phyloP scores from a whole-genome alignment of 2,113 vertebrate species.

The Podocnemis expansa region DNA sequence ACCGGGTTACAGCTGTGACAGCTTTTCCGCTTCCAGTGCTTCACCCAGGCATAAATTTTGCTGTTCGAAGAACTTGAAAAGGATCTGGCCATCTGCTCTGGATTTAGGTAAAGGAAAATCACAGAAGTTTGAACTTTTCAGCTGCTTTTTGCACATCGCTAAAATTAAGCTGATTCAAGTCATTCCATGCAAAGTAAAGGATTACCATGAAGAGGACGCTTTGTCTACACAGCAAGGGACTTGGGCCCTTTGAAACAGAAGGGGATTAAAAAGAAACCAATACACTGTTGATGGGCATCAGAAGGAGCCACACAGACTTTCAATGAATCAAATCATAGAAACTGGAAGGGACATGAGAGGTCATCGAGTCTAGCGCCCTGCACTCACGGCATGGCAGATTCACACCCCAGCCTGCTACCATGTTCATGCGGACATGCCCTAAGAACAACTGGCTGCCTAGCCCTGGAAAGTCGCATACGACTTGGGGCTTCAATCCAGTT shows the following conservation, averaged over 20 bases:
- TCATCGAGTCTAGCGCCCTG: too few relatives aligned
- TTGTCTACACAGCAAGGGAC: background rate
- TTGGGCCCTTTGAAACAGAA: too few relatives aligned
- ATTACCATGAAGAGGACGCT: background rate
- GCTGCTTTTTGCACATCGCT: background rate
- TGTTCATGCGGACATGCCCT: background rate
- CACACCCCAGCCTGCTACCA: too few relatives aligned
- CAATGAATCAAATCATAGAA: too few relatives aligned
- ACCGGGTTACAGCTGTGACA: background rate
- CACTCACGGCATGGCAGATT: background rate
- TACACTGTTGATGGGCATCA: background rate
- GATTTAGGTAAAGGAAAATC: background rate
- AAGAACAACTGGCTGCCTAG: background rate
- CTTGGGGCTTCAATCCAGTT: background rate
- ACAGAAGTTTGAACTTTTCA: background rate
- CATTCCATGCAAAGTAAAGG: background rate
- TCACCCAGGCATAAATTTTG: background rate
- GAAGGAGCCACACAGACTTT: background rate
- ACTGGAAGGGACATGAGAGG: background rate
- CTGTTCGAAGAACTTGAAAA: background rate
- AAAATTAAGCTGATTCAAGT: background rate
- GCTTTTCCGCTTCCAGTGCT: background rate
- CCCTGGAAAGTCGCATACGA: background rate
- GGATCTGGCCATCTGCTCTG: background rate
- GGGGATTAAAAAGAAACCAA: background rate